A percentile compares a stretch with the other conserved stretches of the same genome.
phyloP scores from a whole-genome alignment of 2,888 invertebrate genomes.

The Eupithecia tripunctaria region DNA sequence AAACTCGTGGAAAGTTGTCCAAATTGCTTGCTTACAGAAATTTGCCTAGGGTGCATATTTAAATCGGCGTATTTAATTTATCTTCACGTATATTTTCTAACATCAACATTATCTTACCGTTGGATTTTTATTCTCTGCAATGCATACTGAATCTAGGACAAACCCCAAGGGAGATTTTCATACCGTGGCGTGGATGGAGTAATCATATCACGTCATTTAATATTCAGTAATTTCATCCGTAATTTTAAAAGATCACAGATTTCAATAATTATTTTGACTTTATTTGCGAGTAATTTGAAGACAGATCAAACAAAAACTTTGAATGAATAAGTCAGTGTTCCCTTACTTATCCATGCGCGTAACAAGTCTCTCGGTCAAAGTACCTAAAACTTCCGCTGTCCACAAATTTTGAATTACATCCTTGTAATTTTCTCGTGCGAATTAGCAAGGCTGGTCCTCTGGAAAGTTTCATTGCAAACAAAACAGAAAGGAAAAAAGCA shows the following conservation, averaged over 20 bases:
- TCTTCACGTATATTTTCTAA: not conserved
- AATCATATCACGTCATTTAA: slow-evolving; percentile 24
- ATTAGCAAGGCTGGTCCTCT: slow-evolving; percentile 22
- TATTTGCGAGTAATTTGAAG: not conserved
- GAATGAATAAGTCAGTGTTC: not conserved
- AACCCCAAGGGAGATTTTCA: slow-evolving; percentile 39
- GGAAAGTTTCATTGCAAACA: slow-evolving; percentile 22
- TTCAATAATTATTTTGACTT: not conserved
- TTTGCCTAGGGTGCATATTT: not conserved
- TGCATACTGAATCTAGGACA: slow-evolving; percentile 40
- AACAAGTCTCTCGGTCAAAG: not conserved
- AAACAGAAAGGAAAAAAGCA: slow-evolving; percentile 18
- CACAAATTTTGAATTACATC: slow-evolving; percentile 9
- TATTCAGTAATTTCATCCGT: not conserved
- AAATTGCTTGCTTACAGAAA: not conserved
- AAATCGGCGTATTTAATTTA: not conserved
- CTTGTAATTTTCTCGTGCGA: slow-evolving; percentile 8
- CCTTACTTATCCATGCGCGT: not conserved
- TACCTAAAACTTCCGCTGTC: not conserved
- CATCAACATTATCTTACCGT: not conserved
- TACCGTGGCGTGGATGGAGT: slow-evolving; percentile 36
- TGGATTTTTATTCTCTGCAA: not conserved
- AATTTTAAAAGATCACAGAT: not conserved
- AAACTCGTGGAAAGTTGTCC: not conserved
- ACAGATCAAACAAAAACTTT: not conserved